Evolutionary conservation across 2,888 invertebrate species (phyloP), one percentile per base, ranked within the genome.

Genomic region (Dasysyrphus albostriatus): DNA sequence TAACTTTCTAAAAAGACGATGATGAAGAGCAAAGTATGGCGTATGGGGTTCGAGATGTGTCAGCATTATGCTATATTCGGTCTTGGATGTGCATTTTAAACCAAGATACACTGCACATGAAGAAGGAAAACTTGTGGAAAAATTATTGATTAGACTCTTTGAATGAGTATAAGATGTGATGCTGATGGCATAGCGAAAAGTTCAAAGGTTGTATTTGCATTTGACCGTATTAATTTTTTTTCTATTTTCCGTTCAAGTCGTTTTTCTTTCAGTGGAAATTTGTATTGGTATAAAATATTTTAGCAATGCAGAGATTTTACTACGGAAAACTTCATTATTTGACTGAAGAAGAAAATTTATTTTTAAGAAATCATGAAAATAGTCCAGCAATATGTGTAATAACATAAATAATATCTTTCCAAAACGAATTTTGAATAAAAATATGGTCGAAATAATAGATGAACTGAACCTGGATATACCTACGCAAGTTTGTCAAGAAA

Each of bases 71-170:
- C 2, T 5, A 16, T 10, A 16, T 16, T 65, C 16, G 44, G 39
- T 69, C 51, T 58, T 37, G 8, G 37, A 42, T 37, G 37, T 39
- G 61, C 58, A 69, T 47, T 58, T 39, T 49, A 44, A 34, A 39
- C 49, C 58, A 56, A 16, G 61, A 76, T 76, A 70, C 76, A 63
- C n/a, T n/a, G n/a, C 24, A 24, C 32, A 76, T 24, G 44, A 51
- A 59, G 37, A 44, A 47, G 56, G 16, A 58, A 49, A 65, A 42
- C 47, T 49, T 65, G 16, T 32, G 72, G 24, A 59, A 34, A 54
- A 32, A 32, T 74, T 82, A 82, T 82, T 76, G 82, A 82, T 82
- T 76, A 49, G 32, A 32, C 19, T 51, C 10, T 32, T 1, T 24
- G 24, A 24, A 24, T 24, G n/a, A 29, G 5, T 16, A 39, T 9